Evolutionary conservation across 2,888 invertebrate genomes (phyloP).

Genomic region (Boloria selene): DNA sequence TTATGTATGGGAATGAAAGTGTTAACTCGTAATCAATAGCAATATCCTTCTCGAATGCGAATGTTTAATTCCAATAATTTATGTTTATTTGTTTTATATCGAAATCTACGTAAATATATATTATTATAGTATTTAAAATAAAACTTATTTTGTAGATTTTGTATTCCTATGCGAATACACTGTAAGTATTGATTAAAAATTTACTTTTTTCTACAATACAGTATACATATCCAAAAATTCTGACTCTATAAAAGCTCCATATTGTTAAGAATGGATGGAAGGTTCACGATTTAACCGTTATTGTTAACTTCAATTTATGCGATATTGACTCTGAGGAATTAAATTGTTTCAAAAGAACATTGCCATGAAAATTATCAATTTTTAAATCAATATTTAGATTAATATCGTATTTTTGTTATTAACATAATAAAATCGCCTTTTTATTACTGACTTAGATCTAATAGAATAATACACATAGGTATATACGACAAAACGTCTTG

Average conservation of each 20-base stretch:
- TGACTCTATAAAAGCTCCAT: constrained; percentile 22
- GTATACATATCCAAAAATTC: constrained; percentile 28
- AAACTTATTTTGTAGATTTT: background rate
- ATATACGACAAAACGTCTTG: too few species aligned
- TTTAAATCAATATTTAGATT: too few species aligned
- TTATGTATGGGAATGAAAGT: too few species aligned
- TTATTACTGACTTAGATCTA: too few species aligned
- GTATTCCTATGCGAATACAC: background rate
- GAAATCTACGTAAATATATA: background rate
- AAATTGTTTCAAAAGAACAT: background rate
- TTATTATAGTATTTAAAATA: background rate
- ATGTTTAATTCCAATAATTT: background rate
- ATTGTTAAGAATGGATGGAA: constrained; percentile 9
- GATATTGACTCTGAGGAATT: background rate
- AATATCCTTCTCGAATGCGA: background rate
- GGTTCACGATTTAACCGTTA: constrained; percentile 9
- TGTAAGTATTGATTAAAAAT: constrained; percentile 6
- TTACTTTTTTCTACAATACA: constrained; percentile 23
- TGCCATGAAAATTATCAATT: too few species aligned
- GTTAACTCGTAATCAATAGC: too few species aligned
- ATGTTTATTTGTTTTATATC: too few species aligned
- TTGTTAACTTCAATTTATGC: background rate
- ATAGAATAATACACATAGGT: too few species aligned
- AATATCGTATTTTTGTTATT: too few species aligned
- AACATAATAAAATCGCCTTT: too few species aligned